These are phyloP conservation scores for Saturnia japonica DNA, from an alignment of 2,888 invertebrate genomes.

Conservation along the genomic window DNA sequence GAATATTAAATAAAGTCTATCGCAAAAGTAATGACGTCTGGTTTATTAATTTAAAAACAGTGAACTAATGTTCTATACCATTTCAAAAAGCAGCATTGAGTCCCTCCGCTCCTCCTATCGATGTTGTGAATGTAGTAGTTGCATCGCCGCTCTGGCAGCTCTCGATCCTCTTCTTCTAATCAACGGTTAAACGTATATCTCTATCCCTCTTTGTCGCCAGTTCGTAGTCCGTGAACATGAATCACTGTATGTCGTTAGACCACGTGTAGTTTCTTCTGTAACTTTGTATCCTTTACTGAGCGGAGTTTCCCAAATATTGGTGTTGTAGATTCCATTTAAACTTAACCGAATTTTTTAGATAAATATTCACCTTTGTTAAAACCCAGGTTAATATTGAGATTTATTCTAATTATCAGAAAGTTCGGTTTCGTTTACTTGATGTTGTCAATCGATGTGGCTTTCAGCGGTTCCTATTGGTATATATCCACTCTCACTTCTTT, in stretches of 20 bases:
- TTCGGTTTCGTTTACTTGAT: constrained; percentile 73
- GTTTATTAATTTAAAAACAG: background rate
- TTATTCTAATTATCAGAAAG: constrained; percentile 30
- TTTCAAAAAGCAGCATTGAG: constrained; percentile 68
- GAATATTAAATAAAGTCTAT: background rate
- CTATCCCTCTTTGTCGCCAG: constrained; percentile 71
- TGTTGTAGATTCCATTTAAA: constrained; percentile 68
- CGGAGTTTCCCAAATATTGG: constrained; percentile 73
- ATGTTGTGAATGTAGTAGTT: constrained; percentile 81
- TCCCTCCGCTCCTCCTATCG: constrained; percentile 74
- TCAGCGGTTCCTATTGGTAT: constrained; percentile 78
- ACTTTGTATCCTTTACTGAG: constrained; percentile 67
- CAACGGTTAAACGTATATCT: constrained; percentile 67
- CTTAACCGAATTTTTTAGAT: constrained; percentile 53
- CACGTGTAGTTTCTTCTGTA: constrained; percentile 79
- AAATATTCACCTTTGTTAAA: background rate
- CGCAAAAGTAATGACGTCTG: background rate
- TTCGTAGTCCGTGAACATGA: constrained; percentile 66
- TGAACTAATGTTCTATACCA: constrained; percentile 62
- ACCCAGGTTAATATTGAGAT: constrained; percentile 6
- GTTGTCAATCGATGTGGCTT: constrained; percentile 81
- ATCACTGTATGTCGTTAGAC: constrained; percentile 72
- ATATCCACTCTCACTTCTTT: constrained; percentile 66
- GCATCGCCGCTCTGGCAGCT: constrained; percentile 74
- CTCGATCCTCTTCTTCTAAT: constrained; percentile 71